Percentiles rank a stretch among this genome's conserved stretches.
These are phyloP conservation scores for Erithacus rubecula DNA, from an alignment of 2,797 vertebrate species.

Conservation along the genomic window DNA sequence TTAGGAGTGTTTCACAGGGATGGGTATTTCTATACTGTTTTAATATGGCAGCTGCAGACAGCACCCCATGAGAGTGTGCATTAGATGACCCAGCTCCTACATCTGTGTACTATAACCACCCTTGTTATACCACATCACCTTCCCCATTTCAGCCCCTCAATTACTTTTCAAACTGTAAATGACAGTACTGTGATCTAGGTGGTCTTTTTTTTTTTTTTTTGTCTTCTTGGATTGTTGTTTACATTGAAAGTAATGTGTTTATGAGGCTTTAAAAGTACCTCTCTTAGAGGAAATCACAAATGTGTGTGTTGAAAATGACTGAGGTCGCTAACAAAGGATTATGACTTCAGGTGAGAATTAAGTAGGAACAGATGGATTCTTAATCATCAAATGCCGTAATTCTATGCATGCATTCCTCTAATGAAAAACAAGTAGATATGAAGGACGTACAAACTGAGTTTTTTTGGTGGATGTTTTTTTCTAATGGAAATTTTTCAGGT, in stretches of 20 bases:
- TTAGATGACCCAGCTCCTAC: background rate
- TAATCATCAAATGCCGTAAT: constrained; percentile 60
- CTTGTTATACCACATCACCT: background rate
- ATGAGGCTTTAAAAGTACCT: constrained; percentile 27
- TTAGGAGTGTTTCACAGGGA: background rate
- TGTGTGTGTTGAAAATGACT: constrained; percentile 24
- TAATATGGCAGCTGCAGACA: background rate
- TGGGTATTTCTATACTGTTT: background rate
- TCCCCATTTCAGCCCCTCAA: background rate
- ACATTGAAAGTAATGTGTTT: background rate
- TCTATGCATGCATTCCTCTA: constrained; percentile 13
- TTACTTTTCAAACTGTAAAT: background rate
- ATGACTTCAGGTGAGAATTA: constrained; percentile 56
- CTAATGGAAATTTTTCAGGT: background rate
- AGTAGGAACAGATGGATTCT: constrained; percentile 64
- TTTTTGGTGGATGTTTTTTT: background rate
- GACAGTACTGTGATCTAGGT: background rate
- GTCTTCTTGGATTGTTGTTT: background rate
- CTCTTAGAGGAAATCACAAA: constrained; percentile 5
- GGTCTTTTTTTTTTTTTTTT: background rate
- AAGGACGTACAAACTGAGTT: background rate
- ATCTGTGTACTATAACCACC: background rate
- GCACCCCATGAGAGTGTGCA: background rate
- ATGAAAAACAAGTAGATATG: constrained; percentile 33
- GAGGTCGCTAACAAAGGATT: constrained; percentile 48